Conservation (phyloP, 2,797 vertebrate genomes). For the Vultur gryphus region DNA sequence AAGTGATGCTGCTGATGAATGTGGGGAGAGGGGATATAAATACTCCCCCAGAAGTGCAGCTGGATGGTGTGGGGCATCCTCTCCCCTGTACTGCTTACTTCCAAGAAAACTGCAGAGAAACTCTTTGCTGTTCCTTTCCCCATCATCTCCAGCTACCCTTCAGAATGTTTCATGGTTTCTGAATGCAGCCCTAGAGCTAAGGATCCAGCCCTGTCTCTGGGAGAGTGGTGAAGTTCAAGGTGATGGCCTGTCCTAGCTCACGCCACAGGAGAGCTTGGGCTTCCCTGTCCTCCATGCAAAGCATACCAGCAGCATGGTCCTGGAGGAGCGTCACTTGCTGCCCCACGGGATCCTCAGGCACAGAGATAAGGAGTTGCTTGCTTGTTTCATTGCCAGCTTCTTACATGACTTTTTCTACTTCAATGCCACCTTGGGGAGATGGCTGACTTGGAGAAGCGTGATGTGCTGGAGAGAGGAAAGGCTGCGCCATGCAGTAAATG, state of each 20-base stretch:
- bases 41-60: accelerated
- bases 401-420: not conserved
- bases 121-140: not conserved
- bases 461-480: not conserved
- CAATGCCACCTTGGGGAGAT: not conserved
- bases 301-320: not conserved
- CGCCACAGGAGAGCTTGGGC: accelerated
- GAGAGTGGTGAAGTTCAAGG: not conserved
- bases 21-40: not conserved
- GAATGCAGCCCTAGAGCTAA: not conserved
- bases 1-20: not conserved
- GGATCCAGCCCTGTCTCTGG: not conserved
- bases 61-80: accelerated
- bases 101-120: not conserved
- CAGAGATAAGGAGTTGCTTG: not conserved
- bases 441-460: not conserved
- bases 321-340: not conserved
- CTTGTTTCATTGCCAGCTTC: not conserved
- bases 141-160: not conserved
- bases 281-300: not conserved
- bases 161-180: not conserved
- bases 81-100: accelerated
- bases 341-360: not conserved
- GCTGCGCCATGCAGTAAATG: not conserved
- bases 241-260: not conserved